Evolutionary conservation across 1,140 invertebrate genomes (phyloP), one percentile per base, ranked within the genome.

Genomic region (Lasioglossum baleicum): DNA sequence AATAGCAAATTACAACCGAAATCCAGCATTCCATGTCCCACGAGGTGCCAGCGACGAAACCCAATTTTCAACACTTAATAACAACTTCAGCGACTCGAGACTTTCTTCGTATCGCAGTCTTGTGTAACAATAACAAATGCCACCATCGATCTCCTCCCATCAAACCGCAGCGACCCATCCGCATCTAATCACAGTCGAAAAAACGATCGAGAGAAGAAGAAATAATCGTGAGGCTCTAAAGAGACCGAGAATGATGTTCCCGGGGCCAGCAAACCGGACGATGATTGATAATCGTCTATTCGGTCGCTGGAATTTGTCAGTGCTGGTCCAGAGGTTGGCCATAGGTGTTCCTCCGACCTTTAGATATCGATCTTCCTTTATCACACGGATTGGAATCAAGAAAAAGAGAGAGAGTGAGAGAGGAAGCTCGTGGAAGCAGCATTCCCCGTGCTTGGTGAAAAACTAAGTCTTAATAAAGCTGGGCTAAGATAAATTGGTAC

Each of bases 401-500:
- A 10, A 7, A 1, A 31, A 48, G 11, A 61, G 63, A 72, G 42
- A 58, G 56, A 58, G 44, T 40, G 22, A 17, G 63, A 68, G n/a
- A 15, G 4, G 42, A 68, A 20, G 31, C 26, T 48, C 67, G 51
- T 75, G 63, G 67, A 77, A 40, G 56, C n/a, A 67, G 65, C 60
- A 53, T 81, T 75, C 71, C 81, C 70, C 75, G 48, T 65, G 70
- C 73, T 63, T 61, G 60, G 58, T 86, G 83, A 83, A 89, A 87
- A 90, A 89, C 84, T 87, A 87, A 91, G 88, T 90, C 89, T 90
- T 92, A 91, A 92, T 91, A 85, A 90, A 89, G 84, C 83, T 78
- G 83, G 81, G 84, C 75, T 76, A 89, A 92, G 91, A 92, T 91
- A 88, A 91, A 92, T 91, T 85, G 88, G 87, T 88, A 90, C 90